Conservation (phyloP, 2,797 vertebrate species). For the Rhodeus uyekii region DNA sequence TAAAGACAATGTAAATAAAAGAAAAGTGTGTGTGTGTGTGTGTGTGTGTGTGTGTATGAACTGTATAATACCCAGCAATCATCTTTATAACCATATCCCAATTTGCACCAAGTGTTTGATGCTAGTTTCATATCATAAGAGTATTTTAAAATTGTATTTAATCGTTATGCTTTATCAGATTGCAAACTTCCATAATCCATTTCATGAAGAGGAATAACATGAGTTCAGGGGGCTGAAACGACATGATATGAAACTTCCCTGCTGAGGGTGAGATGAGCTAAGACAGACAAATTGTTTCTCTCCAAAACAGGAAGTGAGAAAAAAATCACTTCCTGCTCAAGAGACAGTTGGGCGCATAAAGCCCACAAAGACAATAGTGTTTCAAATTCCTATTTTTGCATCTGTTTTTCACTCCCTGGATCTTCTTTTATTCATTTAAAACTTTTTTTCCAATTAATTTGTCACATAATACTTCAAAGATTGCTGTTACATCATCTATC, state of each 20-base stretch:
- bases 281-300: slow-evolving; percentile 42
- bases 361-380: slow-evolving; percentile 28
- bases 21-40: not conserved
- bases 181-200: slow-evolving; percentile 22
- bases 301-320: slow-evolving; percentile 54
- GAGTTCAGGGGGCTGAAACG: slow-evolving; percentile 8
- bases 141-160: not conserved
- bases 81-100: not conserved
- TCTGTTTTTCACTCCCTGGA: slow-evolving; percentile 3
- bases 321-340: slow-evolving; percentile 47
- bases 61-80: not conserved
- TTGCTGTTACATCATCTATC: not conserved
- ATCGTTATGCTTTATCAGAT: not conserved
- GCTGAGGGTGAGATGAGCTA: slow-evolving; percentile 48
- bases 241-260: slow-evolving; percentile 37
- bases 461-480: not conserved
- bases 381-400: slow-evolving; percentile 11
- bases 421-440: slow-evolving; percentile 15
- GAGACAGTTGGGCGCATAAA: slow-evolving; percentile 39
- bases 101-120: not conserved
- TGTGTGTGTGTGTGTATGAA: not conserved
- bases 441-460: not conserved
- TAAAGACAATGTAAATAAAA: not conserved
- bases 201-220: not conserved
- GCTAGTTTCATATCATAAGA: not conserved